A percentile compares a stretch with the other conserved stretches of the same genome.
phyloP scores from a whole-genome alignment of 2,113 vertebrate genomes.

The Protobothrops flavoviridis region DNA sequence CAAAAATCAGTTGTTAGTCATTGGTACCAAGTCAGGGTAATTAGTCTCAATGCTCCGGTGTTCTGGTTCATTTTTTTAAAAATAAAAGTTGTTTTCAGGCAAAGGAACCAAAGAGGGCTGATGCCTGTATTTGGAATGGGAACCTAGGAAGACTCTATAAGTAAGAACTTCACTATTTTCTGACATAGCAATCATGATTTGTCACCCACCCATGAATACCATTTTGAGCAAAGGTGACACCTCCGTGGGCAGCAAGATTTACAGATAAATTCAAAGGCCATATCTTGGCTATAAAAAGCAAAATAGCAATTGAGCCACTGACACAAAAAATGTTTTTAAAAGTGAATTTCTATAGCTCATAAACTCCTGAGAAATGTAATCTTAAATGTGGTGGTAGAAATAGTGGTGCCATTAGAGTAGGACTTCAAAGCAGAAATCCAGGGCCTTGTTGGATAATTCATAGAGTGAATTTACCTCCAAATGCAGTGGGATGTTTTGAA shows the following conservation, averaged over 20 bases:
- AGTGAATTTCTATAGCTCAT: neutral
- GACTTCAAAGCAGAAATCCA: neutral
- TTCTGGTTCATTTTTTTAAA: neutral
- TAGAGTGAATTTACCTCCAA: neutral
- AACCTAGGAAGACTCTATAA: neutral
- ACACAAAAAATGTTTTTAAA: neutral
- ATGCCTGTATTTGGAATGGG: neutral
- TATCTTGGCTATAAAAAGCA: neutral
- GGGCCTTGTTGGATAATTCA: neutral
- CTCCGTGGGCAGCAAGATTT: neutral
- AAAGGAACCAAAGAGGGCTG: neutral
- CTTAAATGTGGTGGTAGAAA: neutral
- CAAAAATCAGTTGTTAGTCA: slow-evolving; percentile 11
- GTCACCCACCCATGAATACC: too few relatives aligned
- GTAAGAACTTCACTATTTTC: neutral
- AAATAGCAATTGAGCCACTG: neutral
- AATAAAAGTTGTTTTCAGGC: neutral
- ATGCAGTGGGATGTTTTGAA: neutral
- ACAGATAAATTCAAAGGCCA: neutral
- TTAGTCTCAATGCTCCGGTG: neutral
- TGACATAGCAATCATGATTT: neutral
- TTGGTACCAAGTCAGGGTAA: slow-evolving; percentile 12
- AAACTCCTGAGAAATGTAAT: neutral
- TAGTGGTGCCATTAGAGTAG: neutral
- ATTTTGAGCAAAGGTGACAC: neutral